Percentiles rank a stretch among this genome's conserved stretches.
Conservation (phyloP, 2,888 invertebrate species). For the Perithous albicinctus region DNA sequence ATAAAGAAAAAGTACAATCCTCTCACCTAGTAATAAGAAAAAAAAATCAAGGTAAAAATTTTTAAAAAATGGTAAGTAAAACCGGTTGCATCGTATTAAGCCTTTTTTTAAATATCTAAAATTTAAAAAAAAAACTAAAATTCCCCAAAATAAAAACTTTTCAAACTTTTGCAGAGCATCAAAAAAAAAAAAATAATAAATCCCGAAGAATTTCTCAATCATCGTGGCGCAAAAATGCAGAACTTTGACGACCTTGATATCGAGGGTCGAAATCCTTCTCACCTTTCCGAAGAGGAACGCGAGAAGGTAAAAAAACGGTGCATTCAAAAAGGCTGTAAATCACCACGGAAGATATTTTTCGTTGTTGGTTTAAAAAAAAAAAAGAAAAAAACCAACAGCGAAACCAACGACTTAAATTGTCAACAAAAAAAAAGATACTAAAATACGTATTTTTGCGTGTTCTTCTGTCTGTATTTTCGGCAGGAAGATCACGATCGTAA, state of each 20-base stretch:
- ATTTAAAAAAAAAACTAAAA: neutral
- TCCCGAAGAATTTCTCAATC: neutral
- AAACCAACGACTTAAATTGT: neutral
- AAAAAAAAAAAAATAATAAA: no score
- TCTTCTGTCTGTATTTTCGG: conserved; percentile 45
- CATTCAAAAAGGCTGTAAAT: neutral
- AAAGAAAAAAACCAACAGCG: no score
- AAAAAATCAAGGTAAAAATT: neutral
- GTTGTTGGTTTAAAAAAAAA: neutral
- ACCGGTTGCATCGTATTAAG: conserved; percentile 53
- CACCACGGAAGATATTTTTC: conserved; percentile 47
- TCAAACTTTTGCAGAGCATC: conserved; percentile 37
- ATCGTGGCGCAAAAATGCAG: conserved; percentile 77
- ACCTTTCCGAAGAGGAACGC: conserved; percentile 81
- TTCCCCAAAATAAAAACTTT: neutral
- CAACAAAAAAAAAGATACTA: neutral
- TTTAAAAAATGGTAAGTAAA: conserved; percentile 63
- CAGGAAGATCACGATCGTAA: conserved; percentile 84
- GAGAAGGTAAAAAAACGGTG: conserved; percentile 83
- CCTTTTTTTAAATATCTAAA: neutral
- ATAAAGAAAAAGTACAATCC: neutral
- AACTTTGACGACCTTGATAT: conserved; percentile 84
- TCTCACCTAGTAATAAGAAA: conserved; percentile 6
- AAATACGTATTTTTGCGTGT: conserved; percentile 37
- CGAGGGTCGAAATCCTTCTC: conserved; percentile 83